Percentiles rank a stretch among this genome's conserved stretches.
These are phyloP conservation scores for Calephelis virginiensis DNA, from an alignment of 1,140 invertebrate species.

Conservation along the genomic window DNA sequence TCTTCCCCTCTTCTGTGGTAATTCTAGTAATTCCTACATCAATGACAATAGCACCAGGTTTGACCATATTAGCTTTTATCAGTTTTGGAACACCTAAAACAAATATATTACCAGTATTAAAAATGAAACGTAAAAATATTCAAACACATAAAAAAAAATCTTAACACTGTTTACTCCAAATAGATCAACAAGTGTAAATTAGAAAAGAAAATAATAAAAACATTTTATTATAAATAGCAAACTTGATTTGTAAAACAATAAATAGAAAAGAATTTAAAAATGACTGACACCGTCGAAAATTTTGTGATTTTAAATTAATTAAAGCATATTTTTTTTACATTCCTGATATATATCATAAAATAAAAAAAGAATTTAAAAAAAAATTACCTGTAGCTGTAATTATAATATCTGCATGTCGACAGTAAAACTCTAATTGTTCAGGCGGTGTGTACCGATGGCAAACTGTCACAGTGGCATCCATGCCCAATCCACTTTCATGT, in stretches of 20 bases:
- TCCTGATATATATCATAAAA: conserved; percentile 5
- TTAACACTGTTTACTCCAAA: no score
- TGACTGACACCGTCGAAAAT: no score
- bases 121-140: not conserved
- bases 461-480: conserved; percentile 92
- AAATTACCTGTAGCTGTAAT: conserved; percentile 85
- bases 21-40: conserved; percentile 92
- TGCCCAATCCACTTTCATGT: conserved; percentile 79
- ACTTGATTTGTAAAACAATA: no score
- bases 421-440: conserved; percentile 84
- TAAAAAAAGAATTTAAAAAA: conserved; percentile 15
- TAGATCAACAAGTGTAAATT: no score
- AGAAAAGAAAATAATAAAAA: no score
- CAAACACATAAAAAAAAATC: not conserved
- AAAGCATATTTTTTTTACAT: no score
- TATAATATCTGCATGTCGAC: conserved; percentile 89
- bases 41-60: conserved; percentile 91
- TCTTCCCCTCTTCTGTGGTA: conserved; percentile 82
- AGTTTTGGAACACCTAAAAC: conserved; percentile 85
- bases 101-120: conserved; percentile 22
- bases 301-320: no score
- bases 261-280: no score
- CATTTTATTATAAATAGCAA: no score
- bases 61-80: conserved; percentile 91
- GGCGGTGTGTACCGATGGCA: conserved; percentile 92